Conservation (phyloP, 2,888 invertebrate genomes). For the Oscheius onirici region DNA sequence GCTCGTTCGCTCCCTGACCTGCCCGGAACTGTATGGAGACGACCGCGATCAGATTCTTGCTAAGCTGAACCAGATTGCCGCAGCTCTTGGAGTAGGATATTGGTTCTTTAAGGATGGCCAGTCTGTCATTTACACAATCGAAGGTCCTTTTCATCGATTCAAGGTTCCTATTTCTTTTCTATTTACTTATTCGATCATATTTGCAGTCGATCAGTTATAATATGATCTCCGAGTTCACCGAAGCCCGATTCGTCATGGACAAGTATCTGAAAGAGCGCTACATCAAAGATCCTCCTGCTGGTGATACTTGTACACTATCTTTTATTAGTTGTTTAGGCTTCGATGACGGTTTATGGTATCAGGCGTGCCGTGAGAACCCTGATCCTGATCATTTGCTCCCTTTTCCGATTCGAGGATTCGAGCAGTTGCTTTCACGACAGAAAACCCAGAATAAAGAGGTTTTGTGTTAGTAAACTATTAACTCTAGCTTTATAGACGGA, state of each 20-base stretch:
- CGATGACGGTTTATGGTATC: too few species aligned
- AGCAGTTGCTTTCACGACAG: constrained; percentile 78
- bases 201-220: too few species aligned
- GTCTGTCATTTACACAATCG: too few species aligned
- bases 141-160: constrained; percentile 88
- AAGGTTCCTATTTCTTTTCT: too few species aligned
- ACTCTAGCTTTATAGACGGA: neutral
- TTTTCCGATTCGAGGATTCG: too few species aligned
- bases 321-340: too few species aligned
- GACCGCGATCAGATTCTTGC: too few species aligned
- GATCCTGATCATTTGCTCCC: too few species aligned
- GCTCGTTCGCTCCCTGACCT: constrained; percentile 70
- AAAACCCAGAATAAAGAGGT: constrained; percentile 51
- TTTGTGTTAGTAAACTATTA: too few species aligned
- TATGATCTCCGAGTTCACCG: constrained; percentile 84
- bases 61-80: constrained; percentile 82
- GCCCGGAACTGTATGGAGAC: constrained; percentile 82
- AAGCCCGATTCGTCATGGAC: constrained; percentile 76
- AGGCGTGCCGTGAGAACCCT: too few species aligned
- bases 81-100: constrained; percentile 72
- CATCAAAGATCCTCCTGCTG: constrained; percentile 41
- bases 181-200: too few species aligned
- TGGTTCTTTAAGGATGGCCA: constrained; percentile 59
- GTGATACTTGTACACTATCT: too few species aligned
- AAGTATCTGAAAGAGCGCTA: constrained; percentile 49